Evolutionary conservation across 2,113 vertebrate genomes (phyloP), one percentile per base, ranked within the genome.

Genomic region (Fulmarus glacialis): DNA sequence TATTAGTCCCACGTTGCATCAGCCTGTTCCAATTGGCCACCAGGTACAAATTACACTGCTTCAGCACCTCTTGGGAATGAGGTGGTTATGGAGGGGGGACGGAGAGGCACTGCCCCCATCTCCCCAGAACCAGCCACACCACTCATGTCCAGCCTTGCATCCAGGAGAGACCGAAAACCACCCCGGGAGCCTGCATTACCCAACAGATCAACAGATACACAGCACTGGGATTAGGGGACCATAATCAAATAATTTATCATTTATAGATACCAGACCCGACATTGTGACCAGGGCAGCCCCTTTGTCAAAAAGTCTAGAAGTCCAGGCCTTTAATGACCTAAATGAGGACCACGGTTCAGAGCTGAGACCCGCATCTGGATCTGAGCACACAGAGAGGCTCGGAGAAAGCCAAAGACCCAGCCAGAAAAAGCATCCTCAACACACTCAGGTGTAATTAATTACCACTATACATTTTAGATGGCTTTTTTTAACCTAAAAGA

Each of bases 11-110:
- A 62, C 3, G 6, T 93, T 91, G 91, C 93, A 85, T 96, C 92
- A 94, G 87, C 93, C 91, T 82, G n/a, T 7, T 96, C 82, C 89
- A 80, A 82, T 96, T 93, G 91, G 94, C 50, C 71, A 80, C 89
- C 81, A 87, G 77, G 64, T 72, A 82, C 73, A 68, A 95, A 95
- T 87, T 60, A 87, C 13, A 78, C 58, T 84, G 91, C 70, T 72
- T 75, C 68, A 55, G 53, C 0, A 2, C 62, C 94, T 53, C 89
- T 62, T 55, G 91, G 87, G 93, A 93, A 73, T 2, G 6, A 87
- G 16, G 30, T 58, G 22, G 32, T 77, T 94, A 82, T 6, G 18
- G 53, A 84, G 40, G 10, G 14, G 70, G 32, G 26, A 48, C 1
- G 5, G 62, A 58, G n/a, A 80, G 21, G 59, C 24, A 62, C 19